Evolutionary conservation across 2,888 invertebrate species (phyloP), one percentile per base, ranked within the genome.

Genomic region (Oscheius onirici): DNA sequence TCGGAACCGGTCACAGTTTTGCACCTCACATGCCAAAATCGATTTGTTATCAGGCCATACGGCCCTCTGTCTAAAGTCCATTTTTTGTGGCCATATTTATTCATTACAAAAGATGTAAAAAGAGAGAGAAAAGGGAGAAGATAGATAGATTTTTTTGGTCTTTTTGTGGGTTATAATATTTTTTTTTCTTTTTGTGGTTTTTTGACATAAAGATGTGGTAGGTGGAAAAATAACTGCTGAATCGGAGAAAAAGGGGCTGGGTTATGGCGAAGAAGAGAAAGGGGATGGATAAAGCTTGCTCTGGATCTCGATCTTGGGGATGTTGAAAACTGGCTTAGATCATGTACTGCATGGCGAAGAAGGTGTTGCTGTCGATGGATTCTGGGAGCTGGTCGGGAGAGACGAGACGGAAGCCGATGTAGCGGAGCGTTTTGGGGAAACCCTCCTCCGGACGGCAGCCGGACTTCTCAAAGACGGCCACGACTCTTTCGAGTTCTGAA

Each of bases 341-440:
- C 55, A 70, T 71, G 67, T 81, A 81, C 55, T 65, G 63, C 81
- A 81, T 81, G 74, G 75, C 77, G 70, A 81, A 81, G 73, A 74
- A 76, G 44, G 66, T 60, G 28, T 71, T 69, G 26, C 79, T 22
- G 58, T 76, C 73, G 24, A 80, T 69, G 3, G 51, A 20, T 5
- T 34, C 72, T 22, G 79, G 81, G 46, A 78, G 69, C 28, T 69
- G 67, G 43, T 79, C 77, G 49, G 79, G 76, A 13, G 79, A 71
- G 44, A 78, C 65, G 46, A 75, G 61, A 66, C 81, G 78, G 78
- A 81, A 81, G 20, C 81, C 81, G 55, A 81, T 76, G 70, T 81
- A 80, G 44, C 79, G 81, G 22, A 81, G 78, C 26, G 79, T 80
- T n/a, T 75, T 61, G 8, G 79, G 76, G 73, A 81, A 81, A 43